Base-by-base conservation (phyloP, 2,797 vertebrate species). In the Danio aesculapii region DNA sequence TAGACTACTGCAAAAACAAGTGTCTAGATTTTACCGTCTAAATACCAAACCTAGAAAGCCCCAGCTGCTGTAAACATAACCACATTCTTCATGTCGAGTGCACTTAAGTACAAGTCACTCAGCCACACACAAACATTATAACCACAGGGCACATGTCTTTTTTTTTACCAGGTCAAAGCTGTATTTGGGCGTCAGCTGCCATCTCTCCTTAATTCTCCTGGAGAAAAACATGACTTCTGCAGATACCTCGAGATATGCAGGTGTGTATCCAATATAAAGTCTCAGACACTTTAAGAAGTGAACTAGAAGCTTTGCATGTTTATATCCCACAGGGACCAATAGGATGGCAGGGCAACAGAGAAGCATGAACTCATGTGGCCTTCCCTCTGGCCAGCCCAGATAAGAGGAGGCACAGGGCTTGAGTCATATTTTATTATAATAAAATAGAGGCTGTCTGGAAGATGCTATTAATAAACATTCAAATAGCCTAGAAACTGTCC, bases 171-270 rank as follows among this genome's bases (percentile, higher is more conserved):
- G 61, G 41, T 69, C 78, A 47, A 80, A 80, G 69, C 78, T 90
- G 86, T 94, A 94, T 90, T 94, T 94, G 49, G 93, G 91, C 77
- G 90, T 93, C 87, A 92, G 90, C 47, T 82, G 92, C 74, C 89
- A 89, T 82, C 88, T 92, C 77, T 93, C 92, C 87, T 94, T 94
- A 85, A 85, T 87, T 87, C 91, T 92, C 84, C 91, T 91, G 88
- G 92, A 92, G 89, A 94, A 95, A 73, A 80, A 80, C 78, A 80
- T 80, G 8, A 71, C 47, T 73, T 64, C 41, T 52, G 67, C 61
- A 62, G 64, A 44, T 52, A 50, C n/a, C 46, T 17, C 44, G 9
- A n/a, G 61, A 61, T 47, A 19, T 53, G 44, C 21, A 63, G 19
- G 41, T 49, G n/a, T 55, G 4, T 49, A 16, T 81, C 50, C 61